A percentile compares a stretch with the other conserved stretches of the same genome.
phyloP scores from a whole-genome alignment of 2,797 vertebrate species.

The Leucoraja ocellata region DNA sequence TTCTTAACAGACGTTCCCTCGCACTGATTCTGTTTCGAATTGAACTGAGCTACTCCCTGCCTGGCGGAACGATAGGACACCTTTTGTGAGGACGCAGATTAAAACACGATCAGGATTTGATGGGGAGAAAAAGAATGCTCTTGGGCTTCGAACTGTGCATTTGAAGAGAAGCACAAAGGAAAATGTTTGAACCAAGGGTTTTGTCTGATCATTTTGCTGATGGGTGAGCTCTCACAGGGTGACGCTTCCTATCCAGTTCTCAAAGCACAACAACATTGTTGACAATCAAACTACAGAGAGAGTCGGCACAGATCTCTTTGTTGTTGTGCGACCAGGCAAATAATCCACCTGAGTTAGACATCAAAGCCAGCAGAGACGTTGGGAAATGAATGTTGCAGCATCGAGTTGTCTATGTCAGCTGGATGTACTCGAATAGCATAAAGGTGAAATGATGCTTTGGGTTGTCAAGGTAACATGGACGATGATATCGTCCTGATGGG shows the following conservation, averaged over 20 bases:
- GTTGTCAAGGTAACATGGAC: not conserved
- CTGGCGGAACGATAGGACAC: not conserved
- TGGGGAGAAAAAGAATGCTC: not conserved
- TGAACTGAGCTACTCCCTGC: not conserved
- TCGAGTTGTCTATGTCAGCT: not conserved
- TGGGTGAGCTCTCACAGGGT: conserved; percentile 1
- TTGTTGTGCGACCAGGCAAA: not conserved
- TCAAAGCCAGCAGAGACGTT: not conserved
- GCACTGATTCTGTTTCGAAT: not conserved
- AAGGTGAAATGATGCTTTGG: not conserved
- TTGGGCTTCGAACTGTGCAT: not conserved
- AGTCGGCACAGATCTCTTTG: not conserved
- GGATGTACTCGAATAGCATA: not conserved
- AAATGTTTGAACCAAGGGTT: not conserved
- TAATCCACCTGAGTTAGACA: not conserved
- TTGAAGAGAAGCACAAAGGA: not conserved
- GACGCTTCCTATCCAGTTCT: not conserved
- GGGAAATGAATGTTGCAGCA: not conserved
- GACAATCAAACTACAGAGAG: not conserved
- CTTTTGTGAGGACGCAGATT: conserved; percentile 8
- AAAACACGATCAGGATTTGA: conserved; percentile 8
- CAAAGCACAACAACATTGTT: not conserved
- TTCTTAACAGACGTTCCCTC: not conserved
- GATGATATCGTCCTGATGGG: not conserved
- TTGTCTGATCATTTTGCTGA: not conserved